Percentiles rank a stretch among this genome's conserved stretches.
These are phyloP conservation scores for Erythrocercus mccallii DNA, from an alignment of 2,113 vertebrate species.

Conservation along the genomic window DNA sequence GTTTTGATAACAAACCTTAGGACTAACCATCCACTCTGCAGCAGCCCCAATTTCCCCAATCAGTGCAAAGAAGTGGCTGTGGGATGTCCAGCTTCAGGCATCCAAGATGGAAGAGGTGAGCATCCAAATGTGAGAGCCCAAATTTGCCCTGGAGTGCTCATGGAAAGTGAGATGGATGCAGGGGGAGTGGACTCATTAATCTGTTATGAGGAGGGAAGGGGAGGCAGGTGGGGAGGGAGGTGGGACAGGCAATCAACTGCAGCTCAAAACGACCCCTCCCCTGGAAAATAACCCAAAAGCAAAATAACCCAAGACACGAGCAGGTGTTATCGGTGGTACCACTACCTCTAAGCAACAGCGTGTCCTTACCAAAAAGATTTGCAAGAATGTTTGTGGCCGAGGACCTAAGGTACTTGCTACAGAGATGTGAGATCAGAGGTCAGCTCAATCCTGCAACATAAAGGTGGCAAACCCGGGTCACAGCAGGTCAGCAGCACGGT, in stretches of 20 bases:
- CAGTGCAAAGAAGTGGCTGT: background rate
- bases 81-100: background rate
- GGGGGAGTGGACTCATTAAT: background rate
- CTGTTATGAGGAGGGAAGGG: constrained; percentile 30
- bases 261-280: background rate
- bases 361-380: constrained; percentile 80
- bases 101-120: background rate
- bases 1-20: background rate
- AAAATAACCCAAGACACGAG: background rate
- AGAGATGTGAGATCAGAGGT: constrained; percentile 86
- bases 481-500: background rate
- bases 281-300: background rate
- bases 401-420: constrained; percentile 79
- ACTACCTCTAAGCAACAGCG: constrained; percentile 60
- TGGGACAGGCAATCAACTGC: background rate
- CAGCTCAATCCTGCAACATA: constrained; percentile 87
- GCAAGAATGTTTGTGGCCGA: constrained; percentile 76
- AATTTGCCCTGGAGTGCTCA: background rate
- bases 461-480: constrained; percentile 76
- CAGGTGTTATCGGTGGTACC: constrained; percentile 44
- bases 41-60: background rate
- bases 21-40: background rate
- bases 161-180: constrained; percentile 1
- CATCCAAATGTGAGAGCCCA: background rate
- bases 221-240: background rate